Base-by-base conservation (phyloP, 2,113 vertebrate genomes). In the Peromyscus maniculatus region DNA sequence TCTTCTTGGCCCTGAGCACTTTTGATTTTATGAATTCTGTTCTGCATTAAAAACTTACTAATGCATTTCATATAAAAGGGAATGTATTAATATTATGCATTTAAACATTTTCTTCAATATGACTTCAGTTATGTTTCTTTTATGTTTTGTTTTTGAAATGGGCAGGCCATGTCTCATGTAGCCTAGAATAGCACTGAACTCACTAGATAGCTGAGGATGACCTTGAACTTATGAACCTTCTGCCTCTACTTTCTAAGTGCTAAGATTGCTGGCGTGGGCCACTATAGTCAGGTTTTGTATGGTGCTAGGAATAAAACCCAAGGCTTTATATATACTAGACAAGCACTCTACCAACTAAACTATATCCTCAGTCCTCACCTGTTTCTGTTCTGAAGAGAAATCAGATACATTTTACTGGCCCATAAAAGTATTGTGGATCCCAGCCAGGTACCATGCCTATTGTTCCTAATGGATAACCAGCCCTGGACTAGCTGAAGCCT, bases 321-420 rank as follows among this genome's bases (percentile, higher is more conserved):
- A 49, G 64, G 39, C 28, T 87, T 87, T 43, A 67, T 17, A 43
- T 31, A 33, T 67, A 62, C 43, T 86, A 66, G 83, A 64, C 7
- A 64, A 31, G 24, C n/a, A 31, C 24, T 87, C 62, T 69, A 46
- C 9, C 28, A 22, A 49, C 43, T 67, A 33, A 87, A 28, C 43
- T 67, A 9, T 33, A 49, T 22, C 84, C 17, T 33, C 8, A 69
- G 17, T 19, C 43, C 19, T 67, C 15, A 33, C 78, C 7, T 82
- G 28, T 93, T 96, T 92, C 69, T 93, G 62, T 36, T 92, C 86
- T 97, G 71, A 77, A 87, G 80, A 91, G 16, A 93, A 75, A 90
- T n/a, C 83, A 94, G 74, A 92, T 43, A 10, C 31, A 95, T 86
- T 77, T 96, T 43, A 36, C 86, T 43, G 46, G 1, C 19, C 24